phyloP scores from a whole-genome alignment of 2,113 vertebrate species.

The Xerus inauris region DNA sequence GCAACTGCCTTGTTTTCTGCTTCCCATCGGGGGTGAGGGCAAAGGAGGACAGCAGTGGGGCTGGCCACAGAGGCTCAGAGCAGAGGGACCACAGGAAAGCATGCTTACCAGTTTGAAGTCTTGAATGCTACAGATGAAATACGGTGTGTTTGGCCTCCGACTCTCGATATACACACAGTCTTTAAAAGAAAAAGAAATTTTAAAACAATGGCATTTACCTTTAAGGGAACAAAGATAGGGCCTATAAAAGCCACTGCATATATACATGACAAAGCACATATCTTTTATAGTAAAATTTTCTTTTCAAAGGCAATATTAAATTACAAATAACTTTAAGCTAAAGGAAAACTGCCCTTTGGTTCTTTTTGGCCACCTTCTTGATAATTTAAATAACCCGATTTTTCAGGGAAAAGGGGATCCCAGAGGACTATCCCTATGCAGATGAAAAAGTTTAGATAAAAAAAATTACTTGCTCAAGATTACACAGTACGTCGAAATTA shows the following conservation, averaged over 20 bases:
- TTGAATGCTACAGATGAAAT: conserved; percentile 99
- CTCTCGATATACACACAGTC: conserved; percentile 99
- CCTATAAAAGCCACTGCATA: conserved; percentile 78
- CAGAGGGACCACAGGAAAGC: conserved; percentile 48
- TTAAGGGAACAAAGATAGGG: conserved; percentile 71
- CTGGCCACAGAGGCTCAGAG: not conserved
- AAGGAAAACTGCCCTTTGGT: not conserved
- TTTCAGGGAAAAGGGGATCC: not conserved
- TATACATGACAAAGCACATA: conserved; percentile 61
- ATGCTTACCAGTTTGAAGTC: conserved; percentile 99
- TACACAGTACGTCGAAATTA: not conserved
- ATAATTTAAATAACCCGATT: not conserved
- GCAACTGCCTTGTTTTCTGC: not conserved
- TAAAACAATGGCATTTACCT: conserved; percentile 81
- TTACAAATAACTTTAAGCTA: conserved; percentile 36
- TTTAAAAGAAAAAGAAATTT: conserved; percentile 87
- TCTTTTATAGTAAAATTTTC: not conserved
- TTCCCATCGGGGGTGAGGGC: not conserved
- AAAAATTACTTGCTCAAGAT: not conserved
- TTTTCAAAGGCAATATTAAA: conserved; percentile 30
- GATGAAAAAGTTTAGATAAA: not conserved
- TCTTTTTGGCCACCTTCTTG: not conserved
- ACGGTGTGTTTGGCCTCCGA: conserved; percentile 97
- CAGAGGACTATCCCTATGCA: not conserved
- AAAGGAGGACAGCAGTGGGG: not conserved